Base-by-base conservation (phyloP, 2,113 vertebrate genomes). In the Rhagologus leucostigma region DNA sequence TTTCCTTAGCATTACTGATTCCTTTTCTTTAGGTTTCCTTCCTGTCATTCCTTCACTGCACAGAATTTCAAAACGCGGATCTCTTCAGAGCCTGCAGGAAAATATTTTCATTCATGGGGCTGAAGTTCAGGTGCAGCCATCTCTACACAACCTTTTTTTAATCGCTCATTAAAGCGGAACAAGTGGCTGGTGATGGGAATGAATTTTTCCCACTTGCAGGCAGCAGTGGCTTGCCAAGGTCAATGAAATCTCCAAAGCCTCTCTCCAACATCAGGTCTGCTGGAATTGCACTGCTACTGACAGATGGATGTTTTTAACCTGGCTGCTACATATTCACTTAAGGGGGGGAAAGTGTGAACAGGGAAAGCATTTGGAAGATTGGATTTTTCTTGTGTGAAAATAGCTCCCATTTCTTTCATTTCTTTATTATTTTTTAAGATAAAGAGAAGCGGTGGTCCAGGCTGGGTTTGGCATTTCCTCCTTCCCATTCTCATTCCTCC, bases 111-210 rank as follows among this genome's bases (percentile, higher is more conserved):
- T 88, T 77, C 39, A 20, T 24, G 84, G 90, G 73, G 64, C 64
- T 65, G 77, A 73, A 84, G 65, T 89, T 87, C 76, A 90, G 80
- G 79, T 90, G 57, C 13, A 20, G 49, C 81, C 18, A 41, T 86
- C 77, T 97, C 93, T 97, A 86, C 65, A 73, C 88, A 97, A 95
- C 95, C 92, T 67, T 79, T 59, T 59, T 84, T 82, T 70, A 97
- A 97, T 97, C 32, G 65, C 80, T 96, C 39, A 19, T 97, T 90
- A 93, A 94, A 91, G 70, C 1, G 0, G 83, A 91, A 89, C 89
- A 95, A 93, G 85, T 81, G 82, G 79, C 74, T 83, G 84, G 68
- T 84, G 91, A 77, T 52, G 14, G 44, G 39, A 90, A 80, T 95
- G 71, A 87, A 56, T 64, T 83, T 76, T 63, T 44, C 47, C 47